Percentiles rank a stretch among this genome's conserved stretches.
Conservation (phyloP, 2,797 vertebrate genomes). For the Spinus olivaceus region DNA sequence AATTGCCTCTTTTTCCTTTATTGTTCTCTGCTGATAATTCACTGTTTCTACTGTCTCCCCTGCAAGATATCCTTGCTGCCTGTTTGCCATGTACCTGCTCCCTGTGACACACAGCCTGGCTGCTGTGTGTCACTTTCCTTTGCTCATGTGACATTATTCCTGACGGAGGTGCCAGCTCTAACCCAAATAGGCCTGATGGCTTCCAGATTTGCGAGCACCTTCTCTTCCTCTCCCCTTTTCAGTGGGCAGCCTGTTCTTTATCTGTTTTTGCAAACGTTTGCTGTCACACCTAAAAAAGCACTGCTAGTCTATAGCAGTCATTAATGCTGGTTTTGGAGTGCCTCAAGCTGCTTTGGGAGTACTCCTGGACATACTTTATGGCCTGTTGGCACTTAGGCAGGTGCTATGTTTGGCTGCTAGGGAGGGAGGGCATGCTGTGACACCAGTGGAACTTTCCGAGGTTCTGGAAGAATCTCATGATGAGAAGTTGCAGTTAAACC, state of each 20-base stretch:
- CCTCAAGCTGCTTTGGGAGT: neutral
- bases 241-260: neutral
- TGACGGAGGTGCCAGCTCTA: neutral
- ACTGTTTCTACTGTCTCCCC: neutral
- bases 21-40: neutral
- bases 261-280: neutral
- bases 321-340: neutral
- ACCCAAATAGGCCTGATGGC: neutral
- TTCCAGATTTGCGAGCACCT: neutral
- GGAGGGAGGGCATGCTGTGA: rapidly evolving
- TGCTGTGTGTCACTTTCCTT: neutral
- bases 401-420: neutral
- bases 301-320: neutral
- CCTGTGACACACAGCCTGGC: neutral
- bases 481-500: neutral
- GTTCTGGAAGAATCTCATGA: neutral
- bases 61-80: neutral
- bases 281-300: neutral
- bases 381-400: neutral
- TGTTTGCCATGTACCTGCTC: neutral
- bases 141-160: neutral
- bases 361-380: neutral
- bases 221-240: neutral
- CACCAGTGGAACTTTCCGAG: neutral
- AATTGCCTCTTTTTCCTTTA: neutral